These are phyloP conservation scores for Pseudopodoces humilis DNA, from an alignment of 2,113 vertebrate species.

Conservation along the genomic window DNA sequence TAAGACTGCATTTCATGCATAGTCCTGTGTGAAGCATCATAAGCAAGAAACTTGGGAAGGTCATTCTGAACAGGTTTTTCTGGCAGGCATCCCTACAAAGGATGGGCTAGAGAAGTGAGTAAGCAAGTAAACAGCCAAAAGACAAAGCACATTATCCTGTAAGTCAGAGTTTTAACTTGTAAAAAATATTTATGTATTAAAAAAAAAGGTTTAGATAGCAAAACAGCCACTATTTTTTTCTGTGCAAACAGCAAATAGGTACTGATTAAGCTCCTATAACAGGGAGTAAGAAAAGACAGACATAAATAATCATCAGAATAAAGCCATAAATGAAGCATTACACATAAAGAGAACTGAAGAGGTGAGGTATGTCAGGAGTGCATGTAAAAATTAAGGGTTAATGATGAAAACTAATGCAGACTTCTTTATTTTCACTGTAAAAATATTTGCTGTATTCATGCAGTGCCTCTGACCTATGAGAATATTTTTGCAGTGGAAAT, in stretches of 20 bases:
- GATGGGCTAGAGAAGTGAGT: not conserved
- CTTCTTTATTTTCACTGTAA: constrained; percentile 51
- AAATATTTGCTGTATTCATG: constrained; percentile 56
- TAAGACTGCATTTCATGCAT: not conserved
- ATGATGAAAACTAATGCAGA: not conserved
- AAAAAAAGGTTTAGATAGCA: not conserved
- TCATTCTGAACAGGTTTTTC: not conserved
- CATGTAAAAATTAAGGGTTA: constrained; percentile 10
- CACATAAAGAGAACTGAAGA: not conserved
- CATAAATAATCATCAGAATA: not conserved
- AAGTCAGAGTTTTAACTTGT: not conserved
- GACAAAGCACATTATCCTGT: not conserved
- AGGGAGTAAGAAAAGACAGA: not conserved
- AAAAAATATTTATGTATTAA: not conserved
- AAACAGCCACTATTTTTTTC: not conserved
- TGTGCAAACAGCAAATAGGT: not conserved
- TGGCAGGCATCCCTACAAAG: not conserved
- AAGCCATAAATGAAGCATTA: not conserved
- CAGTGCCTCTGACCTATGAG: constrained; percentile 42
- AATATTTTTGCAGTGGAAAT: constrained; percentile 59
- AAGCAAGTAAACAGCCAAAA: not conserved
- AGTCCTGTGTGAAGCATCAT: not conserved
- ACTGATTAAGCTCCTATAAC: not conserved
- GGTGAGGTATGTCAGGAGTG: rapidly evolving
- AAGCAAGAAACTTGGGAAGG: not conserved